phyloP scores from a whole-genome alignment of 2,888 invertebrate species.

The Phengaris alcon region DNA sequence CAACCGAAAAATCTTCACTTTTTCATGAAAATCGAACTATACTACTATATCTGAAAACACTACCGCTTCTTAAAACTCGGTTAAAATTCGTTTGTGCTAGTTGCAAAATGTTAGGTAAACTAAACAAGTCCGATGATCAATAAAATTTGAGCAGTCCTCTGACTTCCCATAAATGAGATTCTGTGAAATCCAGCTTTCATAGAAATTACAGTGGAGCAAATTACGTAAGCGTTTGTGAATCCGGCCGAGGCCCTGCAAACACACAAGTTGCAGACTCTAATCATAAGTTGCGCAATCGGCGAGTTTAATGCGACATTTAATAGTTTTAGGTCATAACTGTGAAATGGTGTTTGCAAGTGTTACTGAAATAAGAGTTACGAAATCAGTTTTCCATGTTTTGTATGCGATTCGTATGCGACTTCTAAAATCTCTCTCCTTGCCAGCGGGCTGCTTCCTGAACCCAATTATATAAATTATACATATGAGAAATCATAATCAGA shows the following conservation, averaged over 20 bases:
- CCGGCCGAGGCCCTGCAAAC: constrained; percentile 46
- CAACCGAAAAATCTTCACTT: no score
- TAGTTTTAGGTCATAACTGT: neutral
- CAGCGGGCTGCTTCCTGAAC: no score
- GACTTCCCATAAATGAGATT: constrained; percentile 5
- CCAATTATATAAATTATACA: no score
- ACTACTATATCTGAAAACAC: no score
- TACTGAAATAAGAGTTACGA: no score
- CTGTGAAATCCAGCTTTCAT: constrained; percentile 12
- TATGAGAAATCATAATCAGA: no score
- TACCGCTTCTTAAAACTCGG: neutral
- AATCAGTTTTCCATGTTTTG: no score
- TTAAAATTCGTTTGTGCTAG: no score
- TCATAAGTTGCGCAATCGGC: constrained; percentile 59
- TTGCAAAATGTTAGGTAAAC: neutral
- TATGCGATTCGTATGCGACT: neutral
- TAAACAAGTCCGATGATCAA: neutral
- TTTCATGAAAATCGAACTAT: no score
- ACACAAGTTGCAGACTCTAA: constrained; percentile 68
- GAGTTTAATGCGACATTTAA: constrained; percentile 37
- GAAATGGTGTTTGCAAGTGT: neutral
- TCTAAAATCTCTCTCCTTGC: neutral
- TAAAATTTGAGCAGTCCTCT: neutral
- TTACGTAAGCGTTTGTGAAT: neutral
- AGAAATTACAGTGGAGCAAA: constrained; percentile 10